Conservation (phyloP, 1,140 invertebrate genomes). For the Drosophila subpulchrella region DNA sequence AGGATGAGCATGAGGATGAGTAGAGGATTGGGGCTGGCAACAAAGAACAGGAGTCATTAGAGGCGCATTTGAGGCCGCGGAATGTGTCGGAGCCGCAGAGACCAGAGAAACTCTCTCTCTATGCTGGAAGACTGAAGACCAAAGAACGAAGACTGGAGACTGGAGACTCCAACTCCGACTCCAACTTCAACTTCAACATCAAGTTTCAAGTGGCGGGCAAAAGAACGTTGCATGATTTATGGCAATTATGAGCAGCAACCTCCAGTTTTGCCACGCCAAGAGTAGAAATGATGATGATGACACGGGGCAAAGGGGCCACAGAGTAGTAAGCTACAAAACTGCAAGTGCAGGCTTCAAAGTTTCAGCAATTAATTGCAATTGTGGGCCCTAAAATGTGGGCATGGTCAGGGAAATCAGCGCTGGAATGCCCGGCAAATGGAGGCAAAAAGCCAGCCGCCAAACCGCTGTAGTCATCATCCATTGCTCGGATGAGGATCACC, state of each 20-base stretch:
- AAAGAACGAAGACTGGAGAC: conserved; percentile 9
- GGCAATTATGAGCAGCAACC: conserved; percentile 72
- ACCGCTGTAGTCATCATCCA: conserved; percentile 6
- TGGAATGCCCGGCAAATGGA: conserved; percentile 6
- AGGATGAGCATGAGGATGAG: conserved; percentile 21
- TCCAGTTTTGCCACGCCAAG: conserved; percentile 17
- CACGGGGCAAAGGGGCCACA: conserved; percentile 2
- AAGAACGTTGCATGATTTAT: conserved; percentile 80
- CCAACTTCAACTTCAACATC: conserved; percentile 41
- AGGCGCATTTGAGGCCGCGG: conserved; percentile 72
- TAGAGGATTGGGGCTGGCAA: conserved; percentile 44
- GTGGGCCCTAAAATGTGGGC: conserved; percentile 36
- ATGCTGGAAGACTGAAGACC: conserved; percentile 3
- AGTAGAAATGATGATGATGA: conserved; percentile 40
- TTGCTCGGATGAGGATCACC: not conserved
- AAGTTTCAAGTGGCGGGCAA: conserved; percentile 56
- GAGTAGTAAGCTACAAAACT: not conserved
- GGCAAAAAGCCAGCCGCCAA: conserved; percentile 3
- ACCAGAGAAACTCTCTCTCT: conserved; percentile 24
- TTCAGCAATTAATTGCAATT: conserved; percentile 60
- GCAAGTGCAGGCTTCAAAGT: conserved; percentile 49
- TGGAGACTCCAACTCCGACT: conserved; percentile 10
- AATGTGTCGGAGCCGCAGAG: conserved; percentile 57
- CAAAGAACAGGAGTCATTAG: conserved; percentile 83
- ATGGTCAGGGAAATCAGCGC: conserved; percentile 6